A percentile compares a stretch with the other conserved stretches of the same genome.
Conservation (phyloP, 2,113 vertebrate genomes). For the Polypterus bichir region DNA sequence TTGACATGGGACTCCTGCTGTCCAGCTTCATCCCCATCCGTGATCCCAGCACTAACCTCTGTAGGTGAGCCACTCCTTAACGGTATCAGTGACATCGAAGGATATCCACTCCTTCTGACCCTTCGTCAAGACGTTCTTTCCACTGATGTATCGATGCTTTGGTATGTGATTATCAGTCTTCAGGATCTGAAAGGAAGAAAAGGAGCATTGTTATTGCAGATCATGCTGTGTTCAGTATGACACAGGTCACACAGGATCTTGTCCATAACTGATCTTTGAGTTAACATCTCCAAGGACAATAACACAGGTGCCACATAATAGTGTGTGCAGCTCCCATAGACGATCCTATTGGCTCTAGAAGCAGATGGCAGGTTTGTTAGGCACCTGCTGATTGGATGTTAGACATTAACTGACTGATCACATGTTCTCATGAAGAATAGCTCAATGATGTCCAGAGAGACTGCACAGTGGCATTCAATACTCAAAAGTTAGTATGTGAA, state of each 20-base stretch:
- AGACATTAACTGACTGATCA: too few species aligned
- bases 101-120: slow-evolving; percentile 85
- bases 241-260: slow-evolving; percentile 50
- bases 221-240: slow-evolving; percentile 45
- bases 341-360: too few species aligned
- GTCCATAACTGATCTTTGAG: slow-evolving; percentile 54
- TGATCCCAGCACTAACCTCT: slow-evolving; percentile 58
- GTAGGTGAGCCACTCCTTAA: slow-evolving; percentile 86
- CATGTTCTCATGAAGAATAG: too few species aligned
- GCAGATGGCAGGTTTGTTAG: too few species aligned
- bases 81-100: slow-evolving; percentile 90
- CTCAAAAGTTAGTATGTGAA: too few species aligned
- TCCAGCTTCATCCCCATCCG: not conserved
- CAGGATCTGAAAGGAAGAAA: slow-evolving; percentile 61
- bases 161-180: slow-evolving; percentile 81
- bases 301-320: too few species aligned
- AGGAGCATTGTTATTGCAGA: slow-evolving; percentile 33
- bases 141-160: slow-evolving; percentile 88
- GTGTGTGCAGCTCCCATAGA: too few species aligned
- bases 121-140: slow-evolving; percentile 83
- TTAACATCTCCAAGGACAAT: slow-evolving; percentile 38
- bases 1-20: too few species aligned
- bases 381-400: too few species aligned
- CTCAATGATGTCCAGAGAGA: too few species aligned
- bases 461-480: too few species aligned